Evolutionary conservation across 2,113 vertebrate species (phyloP).

Genomic region (Xiphophorus couchianus): DNA sequence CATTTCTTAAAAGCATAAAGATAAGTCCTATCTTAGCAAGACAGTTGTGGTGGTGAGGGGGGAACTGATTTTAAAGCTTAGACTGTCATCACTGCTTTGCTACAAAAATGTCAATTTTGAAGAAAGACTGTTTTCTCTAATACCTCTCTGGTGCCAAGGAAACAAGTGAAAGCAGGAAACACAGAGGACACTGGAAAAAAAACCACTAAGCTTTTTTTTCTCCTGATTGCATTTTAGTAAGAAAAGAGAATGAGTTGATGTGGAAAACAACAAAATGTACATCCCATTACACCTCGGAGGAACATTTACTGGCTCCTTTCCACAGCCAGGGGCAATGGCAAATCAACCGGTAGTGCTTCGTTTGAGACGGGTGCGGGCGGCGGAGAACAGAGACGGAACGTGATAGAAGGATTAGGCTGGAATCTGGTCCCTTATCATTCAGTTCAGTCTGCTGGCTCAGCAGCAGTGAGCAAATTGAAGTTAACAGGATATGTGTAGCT

Average conservation of each 20-base stretch:
- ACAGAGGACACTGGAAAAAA: conserved; percentile 12
- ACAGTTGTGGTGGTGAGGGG: background rate
- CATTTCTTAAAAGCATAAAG: conserved; percentile 26
- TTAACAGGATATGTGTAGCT: conserved; percentile 72
- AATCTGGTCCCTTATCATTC: conserved; percentile 70
- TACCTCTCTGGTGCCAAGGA: conserved; percentile 19
- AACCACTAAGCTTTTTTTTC: background rate
- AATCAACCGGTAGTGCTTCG: conserved; percentile 57
- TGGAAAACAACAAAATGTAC: conserved; percentile 48
- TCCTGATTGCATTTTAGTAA: conserved; percentile 12
- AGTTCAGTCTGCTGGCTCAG: conserved; percentile 75
- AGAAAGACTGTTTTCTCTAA: conserved; percentile 34
- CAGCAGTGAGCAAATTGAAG: conserved; percentile 76
- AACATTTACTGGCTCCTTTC: conserved; percentile 51
- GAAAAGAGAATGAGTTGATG: conserved; percentile 39
- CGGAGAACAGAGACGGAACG: conserved; percentile 25
- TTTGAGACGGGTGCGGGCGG: conserved; percentile 11
- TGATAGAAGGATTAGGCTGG: conserved; percentile 68
- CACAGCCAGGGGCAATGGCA: conserved; percentile 44
- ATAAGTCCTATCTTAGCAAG: conserved; percentile 27
- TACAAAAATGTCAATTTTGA: conserved; percentile 54
- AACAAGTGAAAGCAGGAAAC: conserved; percentile 11
- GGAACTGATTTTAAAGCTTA: conserved; percentile 37
- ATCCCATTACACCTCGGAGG: conserved; percentile 44
- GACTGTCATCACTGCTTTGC: conserved; percentile 44